phyloP scores from a whole-genome alignment of 2,888 invertebrate genomes.

The Gryllus longicercus region DNA sequence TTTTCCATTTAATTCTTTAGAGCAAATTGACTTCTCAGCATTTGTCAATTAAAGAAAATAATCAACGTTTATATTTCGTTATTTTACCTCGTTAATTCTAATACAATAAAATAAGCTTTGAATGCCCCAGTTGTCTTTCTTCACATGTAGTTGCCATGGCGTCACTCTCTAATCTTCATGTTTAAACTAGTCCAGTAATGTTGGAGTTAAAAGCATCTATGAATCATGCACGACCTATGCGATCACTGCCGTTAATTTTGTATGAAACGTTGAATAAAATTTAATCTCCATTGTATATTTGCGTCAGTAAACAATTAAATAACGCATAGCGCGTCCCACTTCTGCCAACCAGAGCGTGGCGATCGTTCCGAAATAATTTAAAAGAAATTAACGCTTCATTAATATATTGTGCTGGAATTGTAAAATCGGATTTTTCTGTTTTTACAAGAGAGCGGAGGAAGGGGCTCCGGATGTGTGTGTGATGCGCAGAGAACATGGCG shows the following conservation, averaged over 20 bases:
- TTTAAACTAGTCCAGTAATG: constrained; percentile 20
- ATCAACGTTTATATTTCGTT: too few relatives aligned
- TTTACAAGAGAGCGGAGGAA: neutral
- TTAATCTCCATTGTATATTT: neutral
- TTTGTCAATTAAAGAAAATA: too few relatives aligned
- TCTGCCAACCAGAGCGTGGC: neutral
- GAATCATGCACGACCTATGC: neutral
- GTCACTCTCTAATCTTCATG: constrained; percentile 11
- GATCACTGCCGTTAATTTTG: neutral
- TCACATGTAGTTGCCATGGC: neutral
- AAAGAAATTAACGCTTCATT: constrained; percentile 17
- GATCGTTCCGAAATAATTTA: constrained; percentile 6
- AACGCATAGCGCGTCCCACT: constrained; percentile 17
- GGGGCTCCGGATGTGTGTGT: neutral
- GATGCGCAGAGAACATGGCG: neutral
- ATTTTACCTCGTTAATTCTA: too few relatives aligned
- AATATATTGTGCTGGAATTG: constrained; percentile 17
- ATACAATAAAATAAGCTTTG: too few relatives aligned
- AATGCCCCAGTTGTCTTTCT: neutral
- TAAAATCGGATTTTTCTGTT: constrained; percentile 17
- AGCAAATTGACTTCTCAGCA: too few relatives aligned
- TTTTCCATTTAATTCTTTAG: too few relatives aligned
- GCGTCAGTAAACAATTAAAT: constrained; percentile 1
- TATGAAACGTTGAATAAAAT: neutral
- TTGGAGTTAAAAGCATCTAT: constrained; percentile 11